phyloP scores from a whole-genome alignment of 2,888 invertebrate genomes.

The Drosophila atripex region DNA sequence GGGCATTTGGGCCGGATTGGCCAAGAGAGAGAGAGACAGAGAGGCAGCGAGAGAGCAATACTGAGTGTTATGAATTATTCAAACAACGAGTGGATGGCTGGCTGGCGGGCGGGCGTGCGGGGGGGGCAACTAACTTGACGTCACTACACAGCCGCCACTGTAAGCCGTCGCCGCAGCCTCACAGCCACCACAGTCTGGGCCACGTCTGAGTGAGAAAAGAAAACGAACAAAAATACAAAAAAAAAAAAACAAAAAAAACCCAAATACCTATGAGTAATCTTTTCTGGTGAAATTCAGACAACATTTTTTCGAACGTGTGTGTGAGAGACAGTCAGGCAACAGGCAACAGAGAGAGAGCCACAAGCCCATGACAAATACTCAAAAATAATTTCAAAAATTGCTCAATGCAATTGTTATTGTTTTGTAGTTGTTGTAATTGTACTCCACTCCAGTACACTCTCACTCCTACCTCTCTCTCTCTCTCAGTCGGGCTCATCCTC shows the following conservation, averaged over 20 bases:
- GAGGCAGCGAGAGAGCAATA: slow-evolving; percentile 2
- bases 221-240: slow-evolving; percentile 3
- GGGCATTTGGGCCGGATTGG: neutral
- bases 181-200: slow-evolving; percentile 43
- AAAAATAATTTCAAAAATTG: slow-evolving; percentile 14
- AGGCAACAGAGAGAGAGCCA: slow-evolving; percentile 4
- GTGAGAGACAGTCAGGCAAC: slow-evolving; percentile 4
- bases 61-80: slow-evolving; percentile 58
- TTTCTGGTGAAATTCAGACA: slow-evolving; percentile 78
- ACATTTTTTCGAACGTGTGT: slow-evolving; percentile 28
- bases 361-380: slow-evolving; percentile 11
- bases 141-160: slow-evolving; percentile 2
- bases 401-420: slow-evolving; percentile 22
- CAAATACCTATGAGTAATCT: slow-evolving; percentile 72
- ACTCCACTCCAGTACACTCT: neutral
- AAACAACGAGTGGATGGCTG: slow-evolving; percentile 33
- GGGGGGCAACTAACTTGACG: slow-evolving; percentile 6
- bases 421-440: neutral
- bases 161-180: neutral
- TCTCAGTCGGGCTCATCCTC: neutral
- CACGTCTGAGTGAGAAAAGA: slow-evolving; percentile 9
- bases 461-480: neutral
- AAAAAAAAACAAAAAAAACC: slow-evolving; percentile 55
- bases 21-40: neutral
- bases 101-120: no score